Conservation (phyloP, 1,140 invertebrate species). For the Tetramorium alpestre region DNA sequence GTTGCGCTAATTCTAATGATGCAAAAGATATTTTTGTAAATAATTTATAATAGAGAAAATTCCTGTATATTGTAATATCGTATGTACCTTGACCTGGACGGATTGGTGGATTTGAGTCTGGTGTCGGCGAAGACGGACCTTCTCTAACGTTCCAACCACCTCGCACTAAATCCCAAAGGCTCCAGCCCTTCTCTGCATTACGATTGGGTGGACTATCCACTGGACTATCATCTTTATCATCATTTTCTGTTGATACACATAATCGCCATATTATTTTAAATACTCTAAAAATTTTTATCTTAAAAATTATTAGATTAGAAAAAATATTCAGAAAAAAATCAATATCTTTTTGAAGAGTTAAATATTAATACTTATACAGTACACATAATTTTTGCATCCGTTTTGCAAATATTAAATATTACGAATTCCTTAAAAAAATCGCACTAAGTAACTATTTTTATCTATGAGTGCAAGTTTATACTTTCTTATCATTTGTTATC, state of each 20-base stretch:
- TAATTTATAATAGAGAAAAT: not conserved
- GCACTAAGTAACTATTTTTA: too few relatives aligned
- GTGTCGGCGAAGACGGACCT: constrained; percentile 81
- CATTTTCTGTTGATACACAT: constrained; percentile 72
- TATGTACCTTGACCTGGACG: constrained; percentile 81
- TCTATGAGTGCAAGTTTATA: too few relatives aligned
- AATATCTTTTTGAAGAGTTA: not conserved
- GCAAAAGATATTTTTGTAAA: constrained; percentile 13
- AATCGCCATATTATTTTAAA: constrained; percentile 7
- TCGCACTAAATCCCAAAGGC: constrained; percentile 85
- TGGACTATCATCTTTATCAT: constrained; percentile 81
- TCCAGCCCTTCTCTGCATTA: constrained; percentile 84
- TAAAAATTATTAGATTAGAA: not conserved
- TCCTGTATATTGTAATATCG: not conserved
- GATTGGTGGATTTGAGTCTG: constrained; percentile 82
- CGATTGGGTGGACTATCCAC: constrained; percentile 77
- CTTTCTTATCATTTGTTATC: not conserved
- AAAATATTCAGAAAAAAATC: not conserved
- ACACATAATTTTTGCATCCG: not conserved
- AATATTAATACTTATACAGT: not conserved
- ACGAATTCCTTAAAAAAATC: too few relatives aligned
- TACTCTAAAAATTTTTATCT: not conserved
- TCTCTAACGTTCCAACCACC: constrained; percentile 84
- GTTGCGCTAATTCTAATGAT: constrained; percentile 87
- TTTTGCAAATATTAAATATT: not conserved